These are phyloP conservation scores for Drosophila nannoptera DNA, from an alignment of 1,140 invertebrate species.

Conservation along the genomic window DNA sequence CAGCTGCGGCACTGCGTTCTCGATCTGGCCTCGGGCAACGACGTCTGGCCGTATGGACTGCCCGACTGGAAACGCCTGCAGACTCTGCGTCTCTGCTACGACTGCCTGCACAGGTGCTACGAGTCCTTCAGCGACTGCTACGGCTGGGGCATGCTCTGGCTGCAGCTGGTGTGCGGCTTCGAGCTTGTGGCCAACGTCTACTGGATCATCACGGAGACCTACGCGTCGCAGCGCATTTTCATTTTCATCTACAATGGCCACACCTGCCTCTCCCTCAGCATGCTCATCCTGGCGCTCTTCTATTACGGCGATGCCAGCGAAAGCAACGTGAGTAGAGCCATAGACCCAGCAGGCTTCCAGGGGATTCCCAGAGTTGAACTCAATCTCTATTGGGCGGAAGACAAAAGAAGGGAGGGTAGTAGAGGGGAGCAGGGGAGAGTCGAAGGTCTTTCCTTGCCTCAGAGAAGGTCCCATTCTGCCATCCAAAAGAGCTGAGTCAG, in stretches of 20 bases:
- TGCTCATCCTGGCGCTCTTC: constrained; percentile 49
- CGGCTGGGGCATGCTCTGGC: constrained; percentile 64
- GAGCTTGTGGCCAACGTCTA: constrained; percentile 67
- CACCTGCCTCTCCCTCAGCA: constrained; percentile 50
- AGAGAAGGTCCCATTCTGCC: too few species aligned
- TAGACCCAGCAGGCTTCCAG: too few species aligned
- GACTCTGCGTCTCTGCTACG: constrained; percentile 50
- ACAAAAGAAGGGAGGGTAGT: too few species aligned
- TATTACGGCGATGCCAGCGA: constrained; percentile 59
- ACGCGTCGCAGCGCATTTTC: constrained; percentile 2
- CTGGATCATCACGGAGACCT: constrained; percentile 54
- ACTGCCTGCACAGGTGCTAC: constrained; percentile 64
- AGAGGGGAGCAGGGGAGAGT: too few species aligned
- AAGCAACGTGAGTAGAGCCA: constrained; percentile 61
- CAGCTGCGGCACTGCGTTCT: constrained; percentile 43
- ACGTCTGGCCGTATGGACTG: constrained; percentile 57
- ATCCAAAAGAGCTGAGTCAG: too few species aligned
- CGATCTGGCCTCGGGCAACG: constrained; percentile 42
- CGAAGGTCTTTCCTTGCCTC: too few species aligned
- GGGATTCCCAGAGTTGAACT: too few species aligned
- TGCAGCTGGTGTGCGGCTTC: constrained; percentile 55
- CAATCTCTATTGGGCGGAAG: too few species aligned
- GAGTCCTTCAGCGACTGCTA: constrained; percentile 58
- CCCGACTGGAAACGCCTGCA: constrained; percentile 57
- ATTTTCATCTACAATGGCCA: constrained; percentile 49